phyloP scores from a whole-genome alignment of 2,797 vertebrate genomes.

The Danionella dracula region DNA sequence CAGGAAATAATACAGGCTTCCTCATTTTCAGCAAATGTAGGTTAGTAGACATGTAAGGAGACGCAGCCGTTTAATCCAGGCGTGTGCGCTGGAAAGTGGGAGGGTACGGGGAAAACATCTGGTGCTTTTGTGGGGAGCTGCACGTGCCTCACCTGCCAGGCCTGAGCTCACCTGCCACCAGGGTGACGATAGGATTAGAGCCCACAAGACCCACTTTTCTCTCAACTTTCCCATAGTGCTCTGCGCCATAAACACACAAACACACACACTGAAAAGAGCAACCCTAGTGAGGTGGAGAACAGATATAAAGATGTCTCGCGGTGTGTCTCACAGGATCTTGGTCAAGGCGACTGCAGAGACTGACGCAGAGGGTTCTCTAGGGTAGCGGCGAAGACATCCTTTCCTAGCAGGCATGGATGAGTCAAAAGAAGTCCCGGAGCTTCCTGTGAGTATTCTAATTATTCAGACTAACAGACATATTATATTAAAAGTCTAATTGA shows the following conservation, averaged over 20 bases:
- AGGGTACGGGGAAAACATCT: slow-evolving; percentile 24
- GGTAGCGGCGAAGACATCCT: slow-evolving; percentile 53
- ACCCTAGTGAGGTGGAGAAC: not conserved
- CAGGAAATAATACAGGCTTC: slow-evolving; percentile 57
- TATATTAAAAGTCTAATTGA: too few relatives aligned
- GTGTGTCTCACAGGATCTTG: slow-evolving; percentile 58
- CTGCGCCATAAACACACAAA: slow-evolving; percentile 10
- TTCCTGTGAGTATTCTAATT: slow-evolving; percentile 78
- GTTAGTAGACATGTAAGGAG: slow-evolving; percentile 59
- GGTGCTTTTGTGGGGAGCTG: slow-evolving; percentile 18
- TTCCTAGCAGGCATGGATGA: slow-evolving; percentile 77
- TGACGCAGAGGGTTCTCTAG: slow-evolving; percentile 18
- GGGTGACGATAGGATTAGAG: slow-evolving; percentile 45
- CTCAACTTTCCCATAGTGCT: not conserved
- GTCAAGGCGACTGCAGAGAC: slow-evolving; percentile 50
- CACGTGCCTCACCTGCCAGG: slow-evolving; percentile 54
- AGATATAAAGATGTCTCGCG: slow-evolving; percentile 21
- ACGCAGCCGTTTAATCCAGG: slow-evolving; percentile 54
- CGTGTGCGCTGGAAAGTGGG: slow-evolving; percentile 38
- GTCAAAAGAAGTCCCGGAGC: slow-evolving; percentile 78
- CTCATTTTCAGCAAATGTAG: slow-evolving; percentile 56
- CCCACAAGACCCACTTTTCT: slow-evolving; percentile 42
- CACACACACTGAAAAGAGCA: not conserved
- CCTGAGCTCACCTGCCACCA: slow-evolving; percentile 24
- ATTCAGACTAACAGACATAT: not conserved